phyloP scores from a whole-genome alignment of 2,797 vertebrate species.

The Enteromius treurensis region DNA sequence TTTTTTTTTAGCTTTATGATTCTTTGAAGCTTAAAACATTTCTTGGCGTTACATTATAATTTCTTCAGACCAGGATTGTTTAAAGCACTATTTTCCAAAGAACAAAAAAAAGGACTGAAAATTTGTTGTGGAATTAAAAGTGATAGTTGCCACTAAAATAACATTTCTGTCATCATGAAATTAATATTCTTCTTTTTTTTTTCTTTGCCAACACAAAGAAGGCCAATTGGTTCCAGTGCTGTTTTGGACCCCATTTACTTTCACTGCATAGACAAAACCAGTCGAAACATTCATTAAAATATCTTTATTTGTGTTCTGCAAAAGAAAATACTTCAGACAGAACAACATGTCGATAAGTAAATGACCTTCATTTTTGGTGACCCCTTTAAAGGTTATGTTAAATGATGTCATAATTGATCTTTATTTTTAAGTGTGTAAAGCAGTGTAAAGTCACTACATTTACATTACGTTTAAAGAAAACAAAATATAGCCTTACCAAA shows the following conservation, averaged over 20 bases:
- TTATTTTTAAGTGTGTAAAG: neutral
- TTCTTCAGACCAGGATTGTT: neutral
- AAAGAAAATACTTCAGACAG: neutral
- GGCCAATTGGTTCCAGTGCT: neutral
- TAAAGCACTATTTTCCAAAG: neutral
- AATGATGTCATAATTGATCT: neutral
- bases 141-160: neutral
- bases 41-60: neutral
- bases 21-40: neutral
- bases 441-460: neutral
- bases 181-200: neutral
- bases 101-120: neutral
- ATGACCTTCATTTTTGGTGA: neutral
- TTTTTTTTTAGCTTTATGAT: neutral
- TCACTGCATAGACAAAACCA: neutral
- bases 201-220: neutral
- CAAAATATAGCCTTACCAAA: slow-evolving; percentile 86
- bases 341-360: neutral
- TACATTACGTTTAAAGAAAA: neutral
- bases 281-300: neutral
- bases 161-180: neutral
- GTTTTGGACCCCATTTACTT: neutral
- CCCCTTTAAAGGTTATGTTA: neutral
- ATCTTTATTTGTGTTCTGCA: neutral
- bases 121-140: too few species aligned